Percentiles rank a stretch among this genome's conserved stretches.
These are phyloP conservation scores for Platysternon megacephalum DNA, from an alignment of 2,113 vertebrate genomes.

Conservation along the genomic window DNA sequence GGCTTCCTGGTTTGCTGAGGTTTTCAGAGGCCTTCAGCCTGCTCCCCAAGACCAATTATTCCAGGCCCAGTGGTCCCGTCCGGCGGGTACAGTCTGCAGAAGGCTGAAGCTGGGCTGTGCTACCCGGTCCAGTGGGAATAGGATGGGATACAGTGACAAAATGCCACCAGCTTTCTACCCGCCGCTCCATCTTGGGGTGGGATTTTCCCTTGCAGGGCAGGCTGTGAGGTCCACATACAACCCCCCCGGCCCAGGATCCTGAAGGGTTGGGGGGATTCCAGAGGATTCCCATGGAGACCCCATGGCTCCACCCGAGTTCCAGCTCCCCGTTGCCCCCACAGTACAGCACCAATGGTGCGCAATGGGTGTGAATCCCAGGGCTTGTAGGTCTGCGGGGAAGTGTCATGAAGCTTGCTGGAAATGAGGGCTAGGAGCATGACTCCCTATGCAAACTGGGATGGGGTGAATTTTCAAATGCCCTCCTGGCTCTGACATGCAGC, in stretches of 20 bases:
- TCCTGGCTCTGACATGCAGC: neutral
- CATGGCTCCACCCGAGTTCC: neutral
- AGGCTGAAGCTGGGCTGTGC: neutral
- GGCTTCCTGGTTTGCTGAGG: rapidly evolving
- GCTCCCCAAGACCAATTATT: no score
- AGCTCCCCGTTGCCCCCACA: no score
- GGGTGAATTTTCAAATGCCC: neutral
- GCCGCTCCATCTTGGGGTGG: neutral
- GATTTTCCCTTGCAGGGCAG: neutral
- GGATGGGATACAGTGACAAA: neutral
- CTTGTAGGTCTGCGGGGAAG: neutral
- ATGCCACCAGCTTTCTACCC: neutral
- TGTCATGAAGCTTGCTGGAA: neutral
- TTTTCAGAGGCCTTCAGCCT: neutral
- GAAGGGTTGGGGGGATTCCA: neutral
- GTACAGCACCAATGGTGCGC: no score
- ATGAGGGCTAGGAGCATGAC: neutral
- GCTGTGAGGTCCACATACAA: rapidly evolving
- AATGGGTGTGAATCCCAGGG: neutral
- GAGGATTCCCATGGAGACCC: neutral
- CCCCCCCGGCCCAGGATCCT: no score
- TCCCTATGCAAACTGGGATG: no score
- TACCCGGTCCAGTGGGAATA: neutral
- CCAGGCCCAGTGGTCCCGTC: rapidly evolving
- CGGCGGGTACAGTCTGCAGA: rapidly evolving